Evolutionary conservation across 1,140 invertebrate genomes (phyloP).

Genomic region (Eriocheir sinensis): DNA sequence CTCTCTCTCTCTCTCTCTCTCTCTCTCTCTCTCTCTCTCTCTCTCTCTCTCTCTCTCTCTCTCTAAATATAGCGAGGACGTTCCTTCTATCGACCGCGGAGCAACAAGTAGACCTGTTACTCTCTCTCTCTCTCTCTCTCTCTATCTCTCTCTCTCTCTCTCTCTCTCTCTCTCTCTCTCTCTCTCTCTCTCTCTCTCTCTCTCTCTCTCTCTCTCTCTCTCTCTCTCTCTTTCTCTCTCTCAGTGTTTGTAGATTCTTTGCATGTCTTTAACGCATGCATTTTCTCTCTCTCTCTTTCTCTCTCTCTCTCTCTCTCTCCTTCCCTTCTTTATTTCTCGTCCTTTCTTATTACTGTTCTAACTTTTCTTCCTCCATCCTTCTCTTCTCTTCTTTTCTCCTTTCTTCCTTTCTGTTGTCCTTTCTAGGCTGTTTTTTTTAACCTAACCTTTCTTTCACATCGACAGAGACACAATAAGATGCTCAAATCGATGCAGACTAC

Average conservation of each 20-base stretch:
- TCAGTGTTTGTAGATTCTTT: too few relatives aligned
- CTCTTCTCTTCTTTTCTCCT: too few relatives aligned
- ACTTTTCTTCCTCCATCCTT: neutral
- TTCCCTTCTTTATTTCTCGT: too few relatives aligned
- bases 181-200: conserved; percentile 11
- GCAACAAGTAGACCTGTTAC: conserved; percentile 15
- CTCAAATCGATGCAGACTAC: too few relatives aligned
- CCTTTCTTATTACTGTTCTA: too few relatives aligned
- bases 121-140: conserved; percentile 6
- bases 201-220: conserved; percentile 22
- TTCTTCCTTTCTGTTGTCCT: too few relatives aligned
- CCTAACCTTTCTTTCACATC: too few relatives aligned
- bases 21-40: neutral
- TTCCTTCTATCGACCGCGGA: conserved; percentile 20
- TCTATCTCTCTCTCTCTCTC: neutral
- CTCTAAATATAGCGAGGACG: neutral
- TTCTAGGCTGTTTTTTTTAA: too few relatives aligned
- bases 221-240: neutral
- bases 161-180: conserved; percentile 4
- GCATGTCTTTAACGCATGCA: too few relatives aligned
- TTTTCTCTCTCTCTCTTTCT: too few relatives aligned
- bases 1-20: neutral
- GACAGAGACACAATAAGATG: too few relatives aligned
- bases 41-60: neutral
- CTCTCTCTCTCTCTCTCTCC: too few relatives aligned